These are phyloP conservation scores for Molanna angustata DNA, from an alignment of 2,888 invertebrate genomes.

Conservation along the genomic window DNA sequence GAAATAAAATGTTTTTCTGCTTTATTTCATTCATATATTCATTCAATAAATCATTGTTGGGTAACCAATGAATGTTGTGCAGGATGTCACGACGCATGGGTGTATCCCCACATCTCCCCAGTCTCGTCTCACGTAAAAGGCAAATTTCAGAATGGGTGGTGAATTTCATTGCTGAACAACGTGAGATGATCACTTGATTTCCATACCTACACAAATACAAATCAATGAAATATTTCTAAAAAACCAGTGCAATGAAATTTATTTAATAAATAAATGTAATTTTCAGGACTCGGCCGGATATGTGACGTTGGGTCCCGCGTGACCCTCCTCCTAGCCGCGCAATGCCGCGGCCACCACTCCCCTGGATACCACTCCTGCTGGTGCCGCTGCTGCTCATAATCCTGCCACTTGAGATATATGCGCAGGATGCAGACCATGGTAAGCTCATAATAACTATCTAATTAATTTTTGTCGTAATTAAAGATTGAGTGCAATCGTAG, in stretches of 20 bases:
- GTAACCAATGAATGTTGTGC: too few relatives aligned
- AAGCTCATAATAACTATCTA: neutral
- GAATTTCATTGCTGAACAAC: too few relatives aligned
- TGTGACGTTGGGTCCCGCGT: conserved; percentile 18
- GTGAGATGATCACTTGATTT: too few relatives aligned
- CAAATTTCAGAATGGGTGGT: too few relatives aligned
- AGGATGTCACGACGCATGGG: too few relatives aligned
- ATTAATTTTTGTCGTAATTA: neutral
- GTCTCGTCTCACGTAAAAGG: too few relatives aligned
- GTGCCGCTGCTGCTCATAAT: neutral
- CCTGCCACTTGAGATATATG: neutral
- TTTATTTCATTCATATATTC: too few relatives aligned
- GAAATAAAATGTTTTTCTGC: too few relatives aligned
- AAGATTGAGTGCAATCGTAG: neutral
- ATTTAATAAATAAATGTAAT: neutral
- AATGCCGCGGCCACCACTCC: conserved; percentile 13
- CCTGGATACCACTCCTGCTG: conserved; percentile 1
- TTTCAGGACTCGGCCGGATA: conserved; percentile 17
- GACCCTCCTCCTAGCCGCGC: conserved; percentile 6
- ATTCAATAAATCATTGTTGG: too few relatives aligned
- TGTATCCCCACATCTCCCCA: too few relatives aligned
- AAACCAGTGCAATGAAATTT: neutral
- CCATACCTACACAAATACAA: too few relatives aligned
- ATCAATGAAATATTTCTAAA: too few relatives aligned
- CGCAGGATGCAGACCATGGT: conserved; percentile 9